Evolutionary conservation across 2,888 invertebrate species (phyloP), one percentile per base, ranked within the genome.

Genomic region (Lordiphosa andalusiaca): DNA sequence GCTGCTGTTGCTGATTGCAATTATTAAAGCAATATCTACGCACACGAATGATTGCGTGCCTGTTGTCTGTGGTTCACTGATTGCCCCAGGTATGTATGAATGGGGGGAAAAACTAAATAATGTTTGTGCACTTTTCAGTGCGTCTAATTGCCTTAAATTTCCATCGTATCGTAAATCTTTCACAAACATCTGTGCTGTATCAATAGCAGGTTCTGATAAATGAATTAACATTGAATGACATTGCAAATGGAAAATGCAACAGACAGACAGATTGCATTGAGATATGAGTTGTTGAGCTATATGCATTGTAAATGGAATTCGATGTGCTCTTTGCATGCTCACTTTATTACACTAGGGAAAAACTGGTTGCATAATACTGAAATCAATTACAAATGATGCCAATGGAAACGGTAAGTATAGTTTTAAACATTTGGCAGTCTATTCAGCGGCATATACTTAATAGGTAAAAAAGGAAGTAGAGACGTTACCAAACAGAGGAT

Each of bases 71-170:
- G 35, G 23, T 35, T 62, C 25, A 42, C 36, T 41, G 54, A 35
- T 12, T 10, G 35, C n/a, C 19, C 21, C 5, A 23, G 23, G 23
- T 23, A 23, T 23, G 23, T 5, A 23, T 23, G 6, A 4, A 4
- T 10, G 19, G 16, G n/a, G 12, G 23, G 1, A 16, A 40, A 12
- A 25, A 16, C 37, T 13, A 7, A 13, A 53, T 44, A 44, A 35
- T 37, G 62, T 52, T 44, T 51, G 62, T 42, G 62, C 62, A 51
- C 16, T 19, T 61, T 50, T 35, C 10, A 7, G 9, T 30, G 3
- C 4, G 7, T 37, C 16, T 36, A 33, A 42, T 61, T 44, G 41
- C 53, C 19, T 39, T 3, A 35, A 39, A 33, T 42, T 38, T 19
- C 23, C 21, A 5, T 30, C 6, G n/a, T 21, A 47, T 46, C 36